phyloP scores from a whole-genome alignment of 2,888 invertebrate species.

The Limenitis camilla region DNA sequence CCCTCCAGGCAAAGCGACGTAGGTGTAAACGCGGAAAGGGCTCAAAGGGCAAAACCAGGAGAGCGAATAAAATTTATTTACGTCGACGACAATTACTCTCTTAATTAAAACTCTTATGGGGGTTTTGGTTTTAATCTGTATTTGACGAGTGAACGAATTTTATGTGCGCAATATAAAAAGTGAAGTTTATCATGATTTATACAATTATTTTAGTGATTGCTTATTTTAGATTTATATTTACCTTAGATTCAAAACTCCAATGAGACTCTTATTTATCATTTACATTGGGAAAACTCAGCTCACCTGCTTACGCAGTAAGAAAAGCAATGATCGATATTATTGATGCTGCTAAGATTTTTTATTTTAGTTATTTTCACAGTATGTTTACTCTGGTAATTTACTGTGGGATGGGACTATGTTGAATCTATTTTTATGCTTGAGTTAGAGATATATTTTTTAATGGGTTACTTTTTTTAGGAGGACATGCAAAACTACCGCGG shows the following conservation, averaged over 20 bases:
- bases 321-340: no score
- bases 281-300: no score
- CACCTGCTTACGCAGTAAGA: no score
- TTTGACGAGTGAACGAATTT: background rate
- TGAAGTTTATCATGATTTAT: no score
- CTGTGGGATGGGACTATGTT: background rate
- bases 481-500: conserved; percentile 88
- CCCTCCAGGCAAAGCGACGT: conserved; percentile 13
- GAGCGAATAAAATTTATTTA: conserved; percentile 12
- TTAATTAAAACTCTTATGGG: conserved; percentile 13
- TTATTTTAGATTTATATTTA: no score
- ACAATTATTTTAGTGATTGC: no score
- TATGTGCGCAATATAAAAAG: no score
- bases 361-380: background rate
- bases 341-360: no score
- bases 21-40: conserved; percentile 16
- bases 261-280: no score
- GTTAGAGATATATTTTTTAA: background rate
- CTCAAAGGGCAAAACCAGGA: conserved; percentile 14
- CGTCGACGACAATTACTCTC: conserved; percentile 14
- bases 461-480: conserved; percentile 73
- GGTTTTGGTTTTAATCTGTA: background rate
- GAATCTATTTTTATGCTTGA: no score
- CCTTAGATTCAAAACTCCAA: no score
- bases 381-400: background rate